Conservation (phyloP, 2,113 vertebrate genomes). For the Dasypus novemcinctus region DNA sequence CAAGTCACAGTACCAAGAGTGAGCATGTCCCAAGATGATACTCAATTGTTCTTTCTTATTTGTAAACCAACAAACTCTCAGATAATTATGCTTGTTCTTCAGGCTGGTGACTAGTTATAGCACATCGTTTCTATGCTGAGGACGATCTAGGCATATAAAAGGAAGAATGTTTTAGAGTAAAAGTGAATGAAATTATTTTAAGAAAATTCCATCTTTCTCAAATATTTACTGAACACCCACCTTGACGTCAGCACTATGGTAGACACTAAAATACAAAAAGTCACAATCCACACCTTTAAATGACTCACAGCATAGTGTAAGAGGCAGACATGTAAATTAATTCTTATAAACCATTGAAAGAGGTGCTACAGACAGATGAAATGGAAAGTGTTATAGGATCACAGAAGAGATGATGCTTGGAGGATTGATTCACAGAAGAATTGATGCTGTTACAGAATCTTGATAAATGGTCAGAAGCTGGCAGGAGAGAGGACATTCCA, state of each 20-base stretch:
- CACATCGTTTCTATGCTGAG: background rate
- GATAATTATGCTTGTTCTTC: background rate
- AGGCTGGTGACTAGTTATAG: background rate
- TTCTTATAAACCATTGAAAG: background rate
- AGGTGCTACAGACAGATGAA: background rate
- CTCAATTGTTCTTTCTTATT: background rate
- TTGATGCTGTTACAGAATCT: background rate
- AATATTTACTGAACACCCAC: slow-evolving; percentile 19
- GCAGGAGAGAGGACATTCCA: background rate
- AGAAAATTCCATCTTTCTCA: slow-evolving; percentile 26
- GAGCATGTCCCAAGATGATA: background rate
- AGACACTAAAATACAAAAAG: background rate
- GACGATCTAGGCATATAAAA: background rate
- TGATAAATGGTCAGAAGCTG: background rate
- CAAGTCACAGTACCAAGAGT: background rate
- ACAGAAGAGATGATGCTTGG: background rate
- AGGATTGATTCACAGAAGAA: background rate
- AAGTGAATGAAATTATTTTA: slow-evolving; percentile 26
- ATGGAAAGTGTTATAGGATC: background rate
- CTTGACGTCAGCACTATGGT: background rate
- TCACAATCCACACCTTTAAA: background rate
- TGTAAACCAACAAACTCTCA: background rate
- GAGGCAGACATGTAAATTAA: background rate
- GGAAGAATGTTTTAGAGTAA: background rate
- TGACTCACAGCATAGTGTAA: background rate